A percentile compares a stretch with the other conserved stretches of the same genome.
These are phyloP conservation scores for Coenobita brevimanus DNA, from an alignment of 1,140 invertebrate genomes.

Conservation along the genomic window DNA sequence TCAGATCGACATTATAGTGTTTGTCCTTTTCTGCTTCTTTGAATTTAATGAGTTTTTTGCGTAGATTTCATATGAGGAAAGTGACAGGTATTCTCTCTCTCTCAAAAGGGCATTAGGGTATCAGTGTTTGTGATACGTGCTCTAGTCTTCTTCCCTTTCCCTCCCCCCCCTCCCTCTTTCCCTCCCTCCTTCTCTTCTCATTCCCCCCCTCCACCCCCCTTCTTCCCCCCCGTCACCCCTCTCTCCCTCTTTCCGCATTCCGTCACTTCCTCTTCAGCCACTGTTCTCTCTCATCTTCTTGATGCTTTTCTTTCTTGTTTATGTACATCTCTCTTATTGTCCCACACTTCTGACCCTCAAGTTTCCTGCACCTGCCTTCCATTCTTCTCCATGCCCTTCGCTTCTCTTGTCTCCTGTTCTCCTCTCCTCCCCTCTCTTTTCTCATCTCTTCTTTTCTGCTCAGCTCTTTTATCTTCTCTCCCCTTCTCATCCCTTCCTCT, in stretches of 20 bases:
- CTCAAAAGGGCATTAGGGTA: no score
- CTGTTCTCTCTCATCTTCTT: neutral
- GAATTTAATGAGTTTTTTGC: no score
- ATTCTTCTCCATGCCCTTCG: neutral
- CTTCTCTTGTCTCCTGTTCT: neutral
- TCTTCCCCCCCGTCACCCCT: neutral
- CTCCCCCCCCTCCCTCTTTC: neutral
- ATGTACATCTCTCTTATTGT: neutral
- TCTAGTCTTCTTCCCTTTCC: neutral
- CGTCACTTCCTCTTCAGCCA: neutral
- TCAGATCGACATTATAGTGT: no score
- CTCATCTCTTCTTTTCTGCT: neutral
- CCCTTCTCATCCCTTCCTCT: neutral
- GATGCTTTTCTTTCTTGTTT: neutral
- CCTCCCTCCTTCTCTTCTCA: neutral
- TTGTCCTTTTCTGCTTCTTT: no score
- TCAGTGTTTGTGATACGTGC: no score
- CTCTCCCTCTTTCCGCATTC: neutral
- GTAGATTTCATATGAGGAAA: no score
- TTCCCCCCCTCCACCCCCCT: neutral
- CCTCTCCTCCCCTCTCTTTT: conserved; percentile 5
- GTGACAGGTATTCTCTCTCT: no score
- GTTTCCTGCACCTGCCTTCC: neutral
- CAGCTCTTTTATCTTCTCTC: neutral
- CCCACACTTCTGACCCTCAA: neutral